Evolutionary conservation across 2,113 vertebrate genomes (phyloP).

Genomic region (Columbina picui): DNA sequence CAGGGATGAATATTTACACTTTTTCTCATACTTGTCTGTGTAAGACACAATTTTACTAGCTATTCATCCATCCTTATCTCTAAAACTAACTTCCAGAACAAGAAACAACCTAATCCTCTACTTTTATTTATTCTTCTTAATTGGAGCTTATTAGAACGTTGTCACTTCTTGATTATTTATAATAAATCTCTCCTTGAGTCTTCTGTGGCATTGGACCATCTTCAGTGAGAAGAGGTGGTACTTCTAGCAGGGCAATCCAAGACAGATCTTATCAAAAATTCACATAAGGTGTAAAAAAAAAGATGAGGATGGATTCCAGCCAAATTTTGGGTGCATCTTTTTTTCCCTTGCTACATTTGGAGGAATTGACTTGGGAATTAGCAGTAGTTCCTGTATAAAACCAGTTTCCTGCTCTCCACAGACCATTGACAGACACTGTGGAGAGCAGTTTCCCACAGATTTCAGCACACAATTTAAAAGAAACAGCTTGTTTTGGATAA

Average conservation of each 20-base stretch:
- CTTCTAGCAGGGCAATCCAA: neutral
- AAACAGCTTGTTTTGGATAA: neutral
- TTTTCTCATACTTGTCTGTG: neutral
- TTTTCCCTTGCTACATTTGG: neutral
- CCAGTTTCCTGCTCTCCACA: neutral
- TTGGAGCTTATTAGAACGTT: neutral
- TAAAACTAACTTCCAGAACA: neutral
- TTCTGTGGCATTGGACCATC: neutral
- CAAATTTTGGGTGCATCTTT: neutral
- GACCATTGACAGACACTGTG: neutral
- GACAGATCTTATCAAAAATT: neutral
- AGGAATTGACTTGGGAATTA: neutral
- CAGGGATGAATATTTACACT: neutral
- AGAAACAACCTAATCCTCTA: neutral
- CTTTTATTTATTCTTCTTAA: neutral
- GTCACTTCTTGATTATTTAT: neutral
- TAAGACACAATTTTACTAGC: neutral
- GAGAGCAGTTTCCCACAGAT: neutral
- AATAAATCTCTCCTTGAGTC: neutral
- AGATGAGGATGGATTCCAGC: neutral
- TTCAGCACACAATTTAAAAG: neutral
- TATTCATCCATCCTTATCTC: neutral
- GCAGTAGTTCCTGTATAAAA: neutral
- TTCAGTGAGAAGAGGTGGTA: neutral
- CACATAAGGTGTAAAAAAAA: neutral